Conservation (phyloP, 2,113 vertebrate genomes). For the Hemiscyllium ocellatum region DNA sequence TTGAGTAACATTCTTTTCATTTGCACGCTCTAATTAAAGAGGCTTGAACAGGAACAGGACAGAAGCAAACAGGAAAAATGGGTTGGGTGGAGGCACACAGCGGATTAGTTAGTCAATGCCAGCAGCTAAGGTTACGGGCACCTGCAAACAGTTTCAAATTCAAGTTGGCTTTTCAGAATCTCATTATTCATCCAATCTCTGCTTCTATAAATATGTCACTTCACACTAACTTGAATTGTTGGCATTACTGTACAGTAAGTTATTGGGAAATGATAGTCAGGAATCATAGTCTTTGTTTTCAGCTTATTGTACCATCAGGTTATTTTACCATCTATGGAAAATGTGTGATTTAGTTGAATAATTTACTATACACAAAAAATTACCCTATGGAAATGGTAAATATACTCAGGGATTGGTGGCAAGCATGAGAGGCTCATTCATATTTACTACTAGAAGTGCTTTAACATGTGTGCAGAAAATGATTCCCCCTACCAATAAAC, state of each 20-base stretch:
- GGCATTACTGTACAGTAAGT: not conserved
- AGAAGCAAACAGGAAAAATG: too few relatives aligned
- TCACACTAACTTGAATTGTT: not conserved
- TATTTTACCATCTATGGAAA: not conserved
- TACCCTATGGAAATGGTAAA: not conserved
- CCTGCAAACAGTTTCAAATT: not conserved
- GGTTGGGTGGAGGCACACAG: too few relatives aligned
- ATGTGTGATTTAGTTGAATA: not conserved
- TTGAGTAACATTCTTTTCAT: too few relatives aligned
- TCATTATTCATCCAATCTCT: not conserved
- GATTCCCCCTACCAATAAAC: not conserved
- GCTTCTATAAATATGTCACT: not conserved
- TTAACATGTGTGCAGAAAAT: constrained; percentile 6
- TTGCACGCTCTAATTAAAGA: too few relatives aligned
- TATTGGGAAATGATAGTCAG: not conserved
- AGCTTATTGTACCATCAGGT: too few relatives aligned
- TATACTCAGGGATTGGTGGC: not conserved
- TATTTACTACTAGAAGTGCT: not conserved
- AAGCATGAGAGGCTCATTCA: not conserved
- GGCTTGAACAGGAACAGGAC: too few relatives aligned
- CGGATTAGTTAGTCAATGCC: not conserved
- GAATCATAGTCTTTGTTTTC: not conserved
- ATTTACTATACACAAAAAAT: not conserved
- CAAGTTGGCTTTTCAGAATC: not conserved
- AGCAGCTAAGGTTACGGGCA: not conserved